Evolutionary conservation across 1,140 invertebrate genomes (phyloP), one percentile per base, ranked within the genome.

Genomic region (Drosophila sturtevanti): DNA sequence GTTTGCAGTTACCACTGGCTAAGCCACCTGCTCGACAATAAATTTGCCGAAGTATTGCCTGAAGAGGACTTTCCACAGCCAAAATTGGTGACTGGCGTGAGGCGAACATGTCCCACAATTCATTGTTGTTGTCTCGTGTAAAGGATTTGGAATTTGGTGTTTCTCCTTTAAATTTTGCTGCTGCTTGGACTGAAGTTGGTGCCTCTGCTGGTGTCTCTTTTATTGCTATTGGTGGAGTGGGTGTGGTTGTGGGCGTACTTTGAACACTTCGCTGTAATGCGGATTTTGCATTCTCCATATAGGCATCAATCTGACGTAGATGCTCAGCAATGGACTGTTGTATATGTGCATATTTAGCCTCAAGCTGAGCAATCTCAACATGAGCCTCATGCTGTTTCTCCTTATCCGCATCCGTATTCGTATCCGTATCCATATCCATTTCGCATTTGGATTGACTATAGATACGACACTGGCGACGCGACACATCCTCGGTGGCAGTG

Each of bases 281-380:
- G 2, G 62, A 64, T 65, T 91, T 91, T 16, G 90, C 90, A 37
- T 89, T 90, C 61, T 90, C 81, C 89, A 91, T 91, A 35, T 91
- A 91, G 3, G 85, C 66, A 62, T 91, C 90, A 10, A 91, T 91
- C 64, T 91, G 87, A 56, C 77, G 76, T 31, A 91, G 74, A 55
- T 91, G 90, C 67, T 90, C 89, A 11, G 85, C 74, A 52, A 91
- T 91, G n/a, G 90, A 91, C 59, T 91, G 81, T 60, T 91, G 90
- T 11, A 91, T 91, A 52, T 89, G 77, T 1, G 77, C 90, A 58
- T 90, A 91, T 68, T 91, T 91, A 9, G 90, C 82, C 68, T 91
- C 90, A 41, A 91, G 66, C 9, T 87, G 78, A 3, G 89, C 80
- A 34, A 91, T 91, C 68, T 91, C 90, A 41, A 77, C 41, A 37